Conservation (phyloP, 2,113 vertebrate genomes). For the Cryptotis parvus region DNA sequence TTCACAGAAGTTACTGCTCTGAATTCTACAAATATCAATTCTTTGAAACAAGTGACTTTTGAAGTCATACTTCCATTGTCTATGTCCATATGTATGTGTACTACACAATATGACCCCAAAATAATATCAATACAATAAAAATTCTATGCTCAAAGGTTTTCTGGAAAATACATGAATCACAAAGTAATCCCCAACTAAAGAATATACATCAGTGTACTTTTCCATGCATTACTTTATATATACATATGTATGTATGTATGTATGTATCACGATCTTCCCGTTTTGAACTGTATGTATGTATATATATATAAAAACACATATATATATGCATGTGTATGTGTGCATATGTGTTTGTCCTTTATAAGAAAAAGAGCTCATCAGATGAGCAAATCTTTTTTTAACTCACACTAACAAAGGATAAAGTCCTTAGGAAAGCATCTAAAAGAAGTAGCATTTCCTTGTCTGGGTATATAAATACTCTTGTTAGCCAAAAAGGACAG, state of each 20-base stretch:
- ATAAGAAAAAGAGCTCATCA: not conserved
- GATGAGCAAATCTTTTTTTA: constrained; percentile 9
- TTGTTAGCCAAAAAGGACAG: not conserved
- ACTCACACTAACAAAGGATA: constrained; percentile 15
- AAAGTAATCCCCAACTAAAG: constrained; percentile 9
- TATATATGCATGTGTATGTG: too few species aligned
- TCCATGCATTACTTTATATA: constrained; percentile 16
- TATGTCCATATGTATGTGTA: not conserved
- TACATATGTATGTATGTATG: not conserved
- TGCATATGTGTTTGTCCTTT: not conserved
- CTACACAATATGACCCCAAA: not conserved
- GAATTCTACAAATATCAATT: constrained; percentile 31
- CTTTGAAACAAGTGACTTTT: constrained; percentile 29
- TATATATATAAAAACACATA: too few species aligned
- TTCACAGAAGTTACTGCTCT: not conserved
- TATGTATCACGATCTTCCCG: too few species aligned
- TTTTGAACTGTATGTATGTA: too few species aligned
- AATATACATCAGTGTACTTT: not conserved
- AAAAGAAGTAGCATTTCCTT: not conserved
- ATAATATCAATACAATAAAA: not conserved
- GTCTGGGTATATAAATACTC: constrained; percentile 6
- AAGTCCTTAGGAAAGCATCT: not conserved
- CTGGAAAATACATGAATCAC: constrained; percentile 15
- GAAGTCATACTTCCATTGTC: not conserved
- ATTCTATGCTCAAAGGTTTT: not conserved